Base-by-base conservation (phyloP, 2,888 invertebrate species). In the Brenthis daphne region DNA sequence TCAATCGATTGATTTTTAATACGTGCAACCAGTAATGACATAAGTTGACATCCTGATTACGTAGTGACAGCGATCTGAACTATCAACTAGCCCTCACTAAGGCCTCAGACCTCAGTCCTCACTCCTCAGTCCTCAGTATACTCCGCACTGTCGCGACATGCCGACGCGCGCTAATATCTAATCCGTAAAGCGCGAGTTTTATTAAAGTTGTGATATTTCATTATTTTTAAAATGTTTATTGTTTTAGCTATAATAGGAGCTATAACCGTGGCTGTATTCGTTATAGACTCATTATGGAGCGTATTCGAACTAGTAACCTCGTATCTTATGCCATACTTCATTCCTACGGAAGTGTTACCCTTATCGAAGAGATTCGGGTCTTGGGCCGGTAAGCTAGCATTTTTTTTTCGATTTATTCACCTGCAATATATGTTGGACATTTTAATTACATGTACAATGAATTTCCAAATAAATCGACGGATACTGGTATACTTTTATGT, bases 321-420 rank as follows among this genome's bases (percentile, higher is more conserved):
- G 3, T 83, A 95, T 78, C 83, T 96, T 81, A 94, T 94, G 82
- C 96, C 96, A 29, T 95, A 94, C 76, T 95, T 96, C 79, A 89
- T 95, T 74, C 94, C 95, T 0, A 82, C 94, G 65, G 94, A 95
- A 80, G 95, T 94, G 74, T 90, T 93, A 76, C 88, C 93, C 14
- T 84, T 96, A 67, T 81, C 90, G 51, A 94, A 95, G 80, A 95
- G 94, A 83, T 98, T 94, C 84, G 98, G 98, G 78, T 92, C 95
- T 72, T 98, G 98, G 98, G 98, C 98, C 83, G 96, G 98, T 98
- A 85, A 95, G 95, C 77, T 60, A 72, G 64, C 6, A 56, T 47
- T 65, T 47, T 60, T 67, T 43, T 53, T 68, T 65, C 64, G 68
- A 43, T 11, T 5, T n/a, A 24, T 16, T 24, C 11, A 43, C 8